These are phyloP conservation scores for Lemur catta DNA, from an alignment of 2,797 vertebrate genomes.

Conservation along the genomic window DNA sequence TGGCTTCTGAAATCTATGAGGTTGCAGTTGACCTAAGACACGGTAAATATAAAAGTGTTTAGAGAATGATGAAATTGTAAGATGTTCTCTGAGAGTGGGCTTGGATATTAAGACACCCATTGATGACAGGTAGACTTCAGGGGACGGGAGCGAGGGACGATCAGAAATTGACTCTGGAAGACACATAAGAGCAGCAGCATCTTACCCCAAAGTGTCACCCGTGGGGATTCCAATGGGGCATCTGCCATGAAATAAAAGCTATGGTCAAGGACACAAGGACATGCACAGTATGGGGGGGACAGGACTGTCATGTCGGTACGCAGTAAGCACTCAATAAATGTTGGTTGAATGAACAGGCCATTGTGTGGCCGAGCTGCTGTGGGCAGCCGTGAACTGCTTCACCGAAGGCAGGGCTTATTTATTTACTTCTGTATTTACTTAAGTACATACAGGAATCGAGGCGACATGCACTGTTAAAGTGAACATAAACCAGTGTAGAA, in stretches of 20 bases:
- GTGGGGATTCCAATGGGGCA: background rate
- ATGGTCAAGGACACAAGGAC: background rate
- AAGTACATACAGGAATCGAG: background rate
- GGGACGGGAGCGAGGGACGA: background rate
- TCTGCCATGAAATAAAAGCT: background rate
- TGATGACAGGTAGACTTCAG: background rate
- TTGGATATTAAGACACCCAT: background rate
- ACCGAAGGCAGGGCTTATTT: background rate
- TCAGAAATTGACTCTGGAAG: background rate
- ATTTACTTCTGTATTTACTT: background rate
- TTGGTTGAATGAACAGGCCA: background rate
- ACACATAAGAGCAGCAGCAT: background rate
- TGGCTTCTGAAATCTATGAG: background rate
- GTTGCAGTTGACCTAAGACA: background rate
- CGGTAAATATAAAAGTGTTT: background rate
- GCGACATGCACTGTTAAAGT: background rate
- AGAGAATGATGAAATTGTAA: background rate
- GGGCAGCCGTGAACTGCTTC: background rate
- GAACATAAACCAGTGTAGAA: background rate
- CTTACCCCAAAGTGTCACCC: background rate
- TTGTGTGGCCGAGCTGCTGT: background rate
- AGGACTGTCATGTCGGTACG: background rate
- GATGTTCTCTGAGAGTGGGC: background rate
- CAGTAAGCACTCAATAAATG: background rate
- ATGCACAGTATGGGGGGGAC: fast-evolving